Conservation (phyloP, 2,797 vertebrate genomes). For the Lagodon rhomboides region DNA sequence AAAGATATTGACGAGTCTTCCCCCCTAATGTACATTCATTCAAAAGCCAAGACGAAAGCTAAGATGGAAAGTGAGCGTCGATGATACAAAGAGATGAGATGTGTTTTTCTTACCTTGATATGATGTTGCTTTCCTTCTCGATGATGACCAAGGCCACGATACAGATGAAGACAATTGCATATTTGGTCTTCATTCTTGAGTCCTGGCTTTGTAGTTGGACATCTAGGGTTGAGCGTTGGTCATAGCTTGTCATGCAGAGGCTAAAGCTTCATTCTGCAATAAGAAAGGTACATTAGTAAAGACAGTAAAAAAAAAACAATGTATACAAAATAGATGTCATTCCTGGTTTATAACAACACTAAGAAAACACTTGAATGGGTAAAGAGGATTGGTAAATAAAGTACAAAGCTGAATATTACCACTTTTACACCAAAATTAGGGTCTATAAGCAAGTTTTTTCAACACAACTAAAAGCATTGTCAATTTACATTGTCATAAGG, state of each 20-base stretch:
- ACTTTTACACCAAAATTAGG: too few species aligned
- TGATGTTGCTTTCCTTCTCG: conserved; percentile 97
- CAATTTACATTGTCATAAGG: too few species aligned
- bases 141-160: conserved; percentile 93
- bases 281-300: conserved; percentile 20
- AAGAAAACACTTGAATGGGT: not conserved
- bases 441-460: too few species aligned
- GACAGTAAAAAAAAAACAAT: not conserved
- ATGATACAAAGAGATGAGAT: not conserved
- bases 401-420: not conserved
- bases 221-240: conserved; percentile 53
- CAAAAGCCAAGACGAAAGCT: not conserved
- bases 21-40: not conserved
- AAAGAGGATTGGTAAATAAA: not conserved
- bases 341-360: not conserved
- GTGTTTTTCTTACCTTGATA: conserved; percentile 90
- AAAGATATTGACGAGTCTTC: not conserved
- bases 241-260: conserved; percentile 52
- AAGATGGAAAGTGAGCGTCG: not conserved
- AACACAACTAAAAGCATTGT: too few species aligned
- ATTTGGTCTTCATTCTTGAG: conserved; percentile 94
- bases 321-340: not conserved
- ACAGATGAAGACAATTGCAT: conserved; percentile 91
- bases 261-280: conserved; percentile 69
- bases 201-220: conserved; percentile 43